Base-by-base conservation (phyloP, 2,888 invertebrate genomes). In the Chymomyza amoena region DNA sequence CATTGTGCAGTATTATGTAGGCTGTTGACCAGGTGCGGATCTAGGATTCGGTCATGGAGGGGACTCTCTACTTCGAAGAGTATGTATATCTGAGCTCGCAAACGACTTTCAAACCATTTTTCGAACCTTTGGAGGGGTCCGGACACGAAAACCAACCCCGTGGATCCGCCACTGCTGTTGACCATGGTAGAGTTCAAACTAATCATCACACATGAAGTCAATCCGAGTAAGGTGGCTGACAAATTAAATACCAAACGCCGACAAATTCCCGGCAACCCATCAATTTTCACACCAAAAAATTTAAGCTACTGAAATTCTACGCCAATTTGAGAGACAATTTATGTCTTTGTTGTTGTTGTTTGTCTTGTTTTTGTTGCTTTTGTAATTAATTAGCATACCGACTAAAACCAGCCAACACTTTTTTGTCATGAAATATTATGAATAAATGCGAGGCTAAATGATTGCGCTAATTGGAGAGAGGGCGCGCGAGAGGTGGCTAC, bases 251-350 rank as follows among this genome's bases (percentile, higher is more conserved):
- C 39, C 13, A 45, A 45, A 45, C 13, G 13, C 39, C 13, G 39
- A 2, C 36, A 36, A 36, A 7, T 36, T 36, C 9, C 6, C 6
- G 6, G 36, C 39, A 45, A 45, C 39, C 13, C 39, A 45, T 45
- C 39, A 45, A 45, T 45, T 45, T 45, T 45, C 13, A 13, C n/a
- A 13, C 13, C 13, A 32, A 45, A 32, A 45, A 45, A 45, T 45
- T 45, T 45, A 57, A 59, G 18, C 61, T 39, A 64, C 36, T 18
- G 64, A 64, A 65, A 66, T 54, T 73, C 65, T 54, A 60, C 68
- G 62, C 69, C 78, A 78, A 78, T 77, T 77, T 77, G 78, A 78
- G 72, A 78, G 75, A 75, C 75, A 77, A 77, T 77, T 77, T 77
- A 77, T 78, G 75, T 64, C 75, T 54, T 20, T 9, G 13, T 45